phyloP scores from a whole-genome alignment of 1,140 invertebrate genomes.

The Pogonomyrmex barbatus region DNA sequence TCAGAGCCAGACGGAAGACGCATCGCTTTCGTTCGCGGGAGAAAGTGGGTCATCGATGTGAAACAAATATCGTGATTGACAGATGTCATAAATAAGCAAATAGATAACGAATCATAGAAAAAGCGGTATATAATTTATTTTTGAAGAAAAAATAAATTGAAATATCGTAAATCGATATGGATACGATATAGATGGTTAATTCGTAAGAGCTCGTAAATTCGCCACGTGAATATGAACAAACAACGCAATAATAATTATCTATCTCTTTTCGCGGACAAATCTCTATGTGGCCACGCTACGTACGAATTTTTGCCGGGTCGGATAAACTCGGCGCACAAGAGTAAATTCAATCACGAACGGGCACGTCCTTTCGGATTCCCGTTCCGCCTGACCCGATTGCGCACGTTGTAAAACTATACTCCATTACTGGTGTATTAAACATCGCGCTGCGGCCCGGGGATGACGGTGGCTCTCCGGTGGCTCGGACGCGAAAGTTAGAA shows the following conservation, averaged over 20 bases:
- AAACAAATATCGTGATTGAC: not conserved
- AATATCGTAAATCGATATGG: not conserved
- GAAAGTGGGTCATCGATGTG: not conserved
- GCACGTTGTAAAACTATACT: constrained; percentile 63
- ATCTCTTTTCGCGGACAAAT: constrained; percentile 1
- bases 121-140: not conserved
- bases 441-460: constrained; percentile 69
- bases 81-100: constrained; percentile 10
- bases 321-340: not conserved
- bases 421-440: constrained; percentile 75
- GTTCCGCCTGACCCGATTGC: not conserved
- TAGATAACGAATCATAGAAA: not conserved
- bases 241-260: constrained; percentile 3
- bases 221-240: constrained; percentile 22
- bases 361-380: constrained; percentile 19
- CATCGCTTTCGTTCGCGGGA: not conserved
- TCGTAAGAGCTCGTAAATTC: not conserved
- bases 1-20: constrained; percentile 1
- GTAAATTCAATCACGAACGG: constrained; percentile 66
- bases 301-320: not conserved
- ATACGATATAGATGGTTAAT: constrained; percentile 10
- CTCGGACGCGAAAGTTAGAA: constrained; percentile 64
- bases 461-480: constrained; percentile 77
- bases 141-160: not conserved
- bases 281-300: not conserved